These are phyloP conservation scores for Gasterosteus nipponicus DNA, from an alignment of 2,113 vertebrate species.

Conservation along the genomic window DNA sequence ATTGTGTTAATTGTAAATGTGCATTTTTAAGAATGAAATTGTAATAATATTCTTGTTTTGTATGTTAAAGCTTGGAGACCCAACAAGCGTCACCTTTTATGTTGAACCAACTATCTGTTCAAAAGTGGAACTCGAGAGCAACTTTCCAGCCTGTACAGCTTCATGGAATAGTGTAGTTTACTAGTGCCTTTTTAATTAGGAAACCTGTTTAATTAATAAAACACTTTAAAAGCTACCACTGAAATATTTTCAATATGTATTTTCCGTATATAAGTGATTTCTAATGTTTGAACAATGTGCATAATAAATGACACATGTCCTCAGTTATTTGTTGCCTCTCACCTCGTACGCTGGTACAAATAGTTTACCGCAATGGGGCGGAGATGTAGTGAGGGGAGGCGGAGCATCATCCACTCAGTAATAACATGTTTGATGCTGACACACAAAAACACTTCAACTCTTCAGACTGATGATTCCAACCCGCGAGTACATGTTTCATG, in stretches of 20 bases:
- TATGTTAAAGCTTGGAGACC: constrained; percentile 56
- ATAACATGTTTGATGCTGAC: constrained; percentile 15
- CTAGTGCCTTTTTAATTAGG: constrained; percentile 74
- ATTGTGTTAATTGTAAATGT: constrained; percentile 74
- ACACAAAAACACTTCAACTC: constrained; percentile 2
- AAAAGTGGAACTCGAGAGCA: constrained; percentile 6
- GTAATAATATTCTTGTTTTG: constrained; percentile 63
- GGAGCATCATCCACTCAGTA: constrained; percentile 33
- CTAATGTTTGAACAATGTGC: constrained; percentile 42
- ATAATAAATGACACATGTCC: constrained; percentile 59
- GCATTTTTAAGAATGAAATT: constrained; percentile 71
- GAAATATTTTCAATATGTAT: constrained; percentile 49
- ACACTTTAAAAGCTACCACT: constrained; percentile 44
- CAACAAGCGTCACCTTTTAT: constrained; percentile 47
- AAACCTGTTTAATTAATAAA: constrained; percentile 63
- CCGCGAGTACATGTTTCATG: neutral
- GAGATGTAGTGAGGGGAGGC: constrained; percentile 29
- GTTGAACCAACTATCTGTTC: constrained; percentile 74
- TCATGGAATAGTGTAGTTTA: constrained; percentile 45
- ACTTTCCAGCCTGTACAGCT: constrained; percentile 1
- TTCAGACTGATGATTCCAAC: constrained; percentile 4
- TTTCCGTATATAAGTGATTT: constrained; percentile 52
- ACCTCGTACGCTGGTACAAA: neutral
- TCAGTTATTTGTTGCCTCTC: neutral
- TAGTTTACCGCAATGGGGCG: constrained; percentile 28